Evolutionary conservation across 2,888 invertebrate species (phyloP), one percentile per base, ranked within the genome.

Genomic region (Leucania comma): DNA sequence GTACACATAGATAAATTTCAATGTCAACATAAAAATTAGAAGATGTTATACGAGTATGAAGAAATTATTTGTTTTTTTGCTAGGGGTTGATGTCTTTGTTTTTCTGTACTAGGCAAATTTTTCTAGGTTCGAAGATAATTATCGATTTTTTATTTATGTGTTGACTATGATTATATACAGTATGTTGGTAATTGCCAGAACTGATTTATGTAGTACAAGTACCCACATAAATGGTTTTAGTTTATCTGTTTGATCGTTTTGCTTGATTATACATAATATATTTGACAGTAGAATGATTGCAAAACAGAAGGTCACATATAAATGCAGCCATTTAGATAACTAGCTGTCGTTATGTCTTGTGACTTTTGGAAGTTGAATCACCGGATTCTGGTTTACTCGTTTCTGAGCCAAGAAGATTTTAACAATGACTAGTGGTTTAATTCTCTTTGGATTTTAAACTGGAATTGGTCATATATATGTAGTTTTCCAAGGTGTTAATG

Each of bases 271-370:
- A n/a, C n/a, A n/a, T 42, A 42, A 51, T 26, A 58, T 59, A 53
- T 56, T 74, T 65, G 8, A 35, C 20, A 17, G 61, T 29, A 2
- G 2, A 54, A 58, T 24, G 38, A n/a, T 54, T 48, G 26, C 24
- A 22, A 51, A 72, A 42, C 24, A 38, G 70, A 81, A 82, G 82
- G 82, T 64, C 75, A 69, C 10, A 63, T 46, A 51, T 82, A 78
- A 84, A 70, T 54, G 58, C 51, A 66, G 26, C 50, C 17, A 68
- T 67, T 78, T 69, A 65, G 29, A 64, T 66, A 78, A 82, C 71
- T 75, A 67, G 60, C 62, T 6, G 59, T 73, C 38, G 51, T 69
- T 78, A 78, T 58, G 59, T 60, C 38, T 68, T 54, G 17, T 6
- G 24, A 67, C 35, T 26, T 32, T 20, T 14, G 65, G 58, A 12